Base-by-base conservation (phyloP, 2,888 invertebrate species). In the Dinocampus coccinellae region DNA sequence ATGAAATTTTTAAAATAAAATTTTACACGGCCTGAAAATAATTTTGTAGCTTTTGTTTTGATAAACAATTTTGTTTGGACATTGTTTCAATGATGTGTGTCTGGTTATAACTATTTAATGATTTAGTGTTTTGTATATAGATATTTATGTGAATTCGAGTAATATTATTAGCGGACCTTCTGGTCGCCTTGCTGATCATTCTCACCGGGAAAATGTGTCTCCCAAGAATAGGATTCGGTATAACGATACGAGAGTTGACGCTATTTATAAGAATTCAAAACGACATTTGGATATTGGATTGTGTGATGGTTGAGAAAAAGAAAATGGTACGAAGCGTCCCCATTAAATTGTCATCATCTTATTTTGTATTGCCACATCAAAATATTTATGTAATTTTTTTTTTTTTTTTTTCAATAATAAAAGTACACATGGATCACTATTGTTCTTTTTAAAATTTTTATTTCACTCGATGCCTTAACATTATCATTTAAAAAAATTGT, bases 191-290 rank as follows among this genome's bases (percentile, higher is more conserved):
- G 34, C 62, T 66, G 69, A 74, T 61, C 64, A 74, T 65, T 69
- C 66, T 76, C 65, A 74, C 70, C 72, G 77, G 78, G 78, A 67
- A 77, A 79, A 79, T 78, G 76, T 77, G 77, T 76, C 77, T 81
- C 76, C 81, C 81, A 83, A 82, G 76, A 84, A 83, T 84, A 84
- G 81, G 78, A 73, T 77, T 78, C 76, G 72, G 77, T 78, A 47
- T 47, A 78, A 78, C 80, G 81, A 79, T 78, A 80, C 80, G 79
- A 75, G 77, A 79, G 16, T 47, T 47, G 67, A 62, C 73, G 77
- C 80, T 81, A 83, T 82, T 81, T 79, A 80, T 81, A 80, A 74
- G 22, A 60, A 52, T 22, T 52, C 36, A 60, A 57, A 62, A 69
- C 52, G 55, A 53, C 61, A 53, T 60, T 39, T 4, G 47, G 16